These are phyloP conservation scores for Ovibos moschatus DNA, from an alignment of 2,113 vertebrate species.

Conservation along the genomic window DNA sequence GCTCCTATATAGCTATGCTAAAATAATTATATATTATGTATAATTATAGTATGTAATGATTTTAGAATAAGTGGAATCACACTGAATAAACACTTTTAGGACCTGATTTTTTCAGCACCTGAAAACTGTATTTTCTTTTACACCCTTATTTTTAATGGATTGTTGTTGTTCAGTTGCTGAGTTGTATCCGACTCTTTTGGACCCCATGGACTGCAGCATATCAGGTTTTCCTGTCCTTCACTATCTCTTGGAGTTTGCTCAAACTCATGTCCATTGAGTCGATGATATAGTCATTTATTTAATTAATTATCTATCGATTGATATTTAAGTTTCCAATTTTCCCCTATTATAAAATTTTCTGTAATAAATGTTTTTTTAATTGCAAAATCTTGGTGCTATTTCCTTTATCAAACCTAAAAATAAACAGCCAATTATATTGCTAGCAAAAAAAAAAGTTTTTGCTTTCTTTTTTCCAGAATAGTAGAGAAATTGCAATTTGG, in stretches of 20 bases:
- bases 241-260: neutral
- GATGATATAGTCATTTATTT: neutral
- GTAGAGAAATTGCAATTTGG: neutral
- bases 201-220: neutral
- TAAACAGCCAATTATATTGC: neutral
- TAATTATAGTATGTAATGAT: slow-evolving; percentile 26
- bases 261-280: neutral
- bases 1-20: neutral
- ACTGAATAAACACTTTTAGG: slow-evolving; percentile 17
- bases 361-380: neutral
- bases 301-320: neutral
- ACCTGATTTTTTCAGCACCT: slow-evolving; percentile 2
- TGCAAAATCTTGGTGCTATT: neutral
- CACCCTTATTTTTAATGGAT: neutral
- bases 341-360: neutral
- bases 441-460: neutral
- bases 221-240: neutral
- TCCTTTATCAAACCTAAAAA: neutral
- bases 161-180: neutral
- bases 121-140: slow-evolving; percentile 34
- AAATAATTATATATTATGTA: slow-evolving; percentile 45
- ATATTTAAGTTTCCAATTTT: neutral
- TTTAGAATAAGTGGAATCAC: slow-evolving; percentile 23
- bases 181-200: neutral
- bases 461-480: neutral